Evolutionary conservation across 2,113 vertebrate species (phyloP), one percentile per base, ranked within the genome.

Genomic region (Xenotilapia leptura): DNA sequence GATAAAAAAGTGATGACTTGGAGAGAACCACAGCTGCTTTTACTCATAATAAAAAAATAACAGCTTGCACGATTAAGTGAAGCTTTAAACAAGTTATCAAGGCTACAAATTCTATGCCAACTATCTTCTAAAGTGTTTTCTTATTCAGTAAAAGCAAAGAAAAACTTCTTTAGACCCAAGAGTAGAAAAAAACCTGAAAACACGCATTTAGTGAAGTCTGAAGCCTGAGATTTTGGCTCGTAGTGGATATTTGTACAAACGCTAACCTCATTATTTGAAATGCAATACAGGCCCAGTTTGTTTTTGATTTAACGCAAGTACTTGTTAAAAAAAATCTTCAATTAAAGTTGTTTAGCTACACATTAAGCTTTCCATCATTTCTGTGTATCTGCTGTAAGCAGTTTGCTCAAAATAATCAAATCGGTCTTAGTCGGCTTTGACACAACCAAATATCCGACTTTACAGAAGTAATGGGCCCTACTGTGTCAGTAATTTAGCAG

Each of bases 401-500:
- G n/a, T 47, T 51, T 38, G n/a, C 36, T 80, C 9, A 77, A 33
- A 77, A 77, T 45, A 15, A 56, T 40, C 33, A 58, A 42, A 51
- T 73, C 21, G 3, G 51, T 75, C 84, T 84, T 58, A 53, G 60
- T 28, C 26, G 3, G 55, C 33, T 81, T 77, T 53, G 26, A 26
- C 54, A 49, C 31, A 53, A n/a, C 31, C 79, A 86, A 82, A 54
- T 70, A 58, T 87, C 33, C 21, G 54, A 88, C 62, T 85, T 80
- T 75, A 84, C 51, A 56, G 51, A 79, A 54, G 53, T 85, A 56
- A 73, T 87, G 80, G 86, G 92, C 81, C 80, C 36, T 86, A 80
- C n/a, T 62, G 54, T 92, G 90, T 80, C 87, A 93, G 83, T 82
- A 40, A 81, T 79, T 53, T 82, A 87, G 87, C 21, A 45, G 49